Evolutionary conservation across 2,888 invertebrate genomes (phyloP).

Genomic region (Tetragnatha montana): DNA sequence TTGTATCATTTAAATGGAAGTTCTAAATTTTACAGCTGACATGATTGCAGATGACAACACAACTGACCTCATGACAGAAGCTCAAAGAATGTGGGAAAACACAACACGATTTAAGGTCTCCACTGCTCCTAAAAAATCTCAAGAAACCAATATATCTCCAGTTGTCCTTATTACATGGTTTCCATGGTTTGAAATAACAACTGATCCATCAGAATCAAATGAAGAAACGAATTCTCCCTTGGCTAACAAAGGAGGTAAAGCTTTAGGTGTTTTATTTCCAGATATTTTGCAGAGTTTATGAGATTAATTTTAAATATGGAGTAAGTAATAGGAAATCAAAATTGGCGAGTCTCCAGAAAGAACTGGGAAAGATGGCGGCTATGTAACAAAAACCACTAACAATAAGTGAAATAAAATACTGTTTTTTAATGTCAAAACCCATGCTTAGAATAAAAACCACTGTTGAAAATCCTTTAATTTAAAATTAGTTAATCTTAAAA

Average conservation of each 20-base stretch:
- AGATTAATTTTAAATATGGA: too few species aligned
- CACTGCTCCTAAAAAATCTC: neutral
- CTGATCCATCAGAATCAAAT: neutral
- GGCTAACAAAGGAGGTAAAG: constrained; percentile 32
- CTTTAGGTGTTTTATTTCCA: neutral
- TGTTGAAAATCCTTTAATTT: too few species aligned
- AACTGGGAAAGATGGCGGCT: too few species aligned
- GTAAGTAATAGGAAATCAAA: too few species aligned
- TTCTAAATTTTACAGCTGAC: neutral
- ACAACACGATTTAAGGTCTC: neutral
- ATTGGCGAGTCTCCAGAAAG: too few species aligned
- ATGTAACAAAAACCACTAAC: too few species aligned
- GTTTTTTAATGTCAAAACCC: too few species aligned
- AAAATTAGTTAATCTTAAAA: too few species aligned
- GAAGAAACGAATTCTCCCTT: neutral
- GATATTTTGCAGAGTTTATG: too few species aligned
- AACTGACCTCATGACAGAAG: neutral
- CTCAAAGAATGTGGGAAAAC: neutral
- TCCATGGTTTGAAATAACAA: constrained; percentile 39
- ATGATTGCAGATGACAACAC: neutral
- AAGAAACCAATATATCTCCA: neutral
- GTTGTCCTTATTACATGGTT: constrained; percentile 27
- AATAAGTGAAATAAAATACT: too few species aligned
- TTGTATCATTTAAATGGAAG: too few species aligned
- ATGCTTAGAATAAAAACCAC: too few species aligned